Percentiles rank a stretch among this genome's conserved stretches.
Evolutionary conservation across 1,140 invertebrate species (phyloP).

Genomic region (Achatina immaculata): DNA sequence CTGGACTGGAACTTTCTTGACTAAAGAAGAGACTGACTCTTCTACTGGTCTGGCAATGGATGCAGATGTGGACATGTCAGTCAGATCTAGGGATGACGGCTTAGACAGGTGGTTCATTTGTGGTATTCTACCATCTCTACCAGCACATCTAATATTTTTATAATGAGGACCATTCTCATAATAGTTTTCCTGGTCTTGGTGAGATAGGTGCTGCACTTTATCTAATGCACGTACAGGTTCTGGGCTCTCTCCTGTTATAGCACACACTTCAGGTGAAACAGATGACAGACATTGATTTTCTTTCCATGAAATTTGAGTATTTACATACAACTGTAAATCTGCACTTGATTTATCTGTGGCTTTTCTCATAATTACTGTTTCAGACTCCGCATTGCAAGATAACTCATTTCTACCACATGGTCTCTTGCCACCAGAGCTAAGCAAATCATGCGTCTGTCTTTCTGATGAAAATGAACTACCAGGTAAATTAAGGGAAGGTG

Average conservation of each 20-base stretch:
- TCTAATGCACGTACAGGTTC: background rate
- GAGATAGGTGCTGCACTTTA: background rate
- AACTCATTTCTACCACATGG: background rate
- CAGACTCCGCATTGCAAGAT: background rate
- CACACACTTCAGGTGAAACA: slow-evolving; percentile 21
- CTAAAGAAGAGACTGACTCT: background rate
- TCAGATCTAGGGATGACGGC: background rate
- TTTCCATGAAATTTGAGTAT: background rate
- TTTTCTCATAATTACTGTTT: slow-evolving; percentile 3
- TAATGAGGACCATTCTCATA: slow-evolving; percentile 35
- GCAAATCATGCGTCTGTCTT: background rate
- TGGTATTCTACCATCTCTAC: background rate
- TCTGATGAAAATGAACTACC: background rate
- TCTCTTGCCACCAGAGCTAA: background rate
- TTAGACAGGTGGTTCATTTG: slow-evolving; percentile 8
- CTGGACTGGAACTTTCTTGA: background rate
- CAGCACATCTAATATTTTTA: slow-evolving; percentile 16
- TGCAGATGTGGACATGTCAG: background rate
- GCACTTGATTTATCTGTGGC: background rate
- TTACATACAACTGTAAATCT: background rate
- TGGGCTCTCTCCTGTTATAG: slow-evolving; percentile 23
- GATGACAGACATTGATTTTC: slow-evolving; percentile 9
- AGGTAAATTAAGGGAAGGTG: background rate
- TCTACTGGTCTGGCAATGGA: too few species aligned
- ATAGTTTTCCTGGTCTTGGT: slow-evolving; percentile 10